Evolutionary conservation across 1,140 invertebrate species (phyloP), one percentile per base, ranked within the genome.

Genomic region (Phymorhynchus buccinoides): DNA sequence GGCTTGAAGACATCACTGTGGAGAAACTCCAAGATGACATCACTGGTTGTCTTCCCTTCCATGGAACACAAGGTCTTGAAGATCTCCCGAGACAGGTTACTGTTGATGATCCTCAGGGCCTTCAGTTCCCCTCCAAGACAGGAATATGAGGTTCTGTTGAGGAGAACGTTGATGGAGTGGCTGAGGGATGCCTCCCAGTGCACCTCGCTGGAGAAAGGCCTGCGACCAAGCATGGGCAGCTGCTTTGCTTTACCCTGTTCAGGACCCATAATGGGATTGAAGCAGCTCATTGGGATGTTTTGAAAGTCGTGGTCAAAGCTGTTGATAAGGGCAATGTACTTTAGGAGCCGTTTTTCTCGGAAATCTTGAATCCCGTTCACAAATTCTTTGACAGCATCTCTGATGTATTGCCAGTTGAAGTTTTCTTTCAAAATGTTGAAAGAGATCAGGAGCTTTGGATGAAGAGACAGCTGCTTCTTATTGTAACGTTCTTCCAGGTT

Each of bases 361-460:
- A 14, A 30, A 16, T 82, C 77, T 32, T 37, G 83, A 32, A 90
- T 86, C 71, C 84, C 80, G 56, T 73, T 48, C 7, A 87, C 62
- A 84, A 90, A 86, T 84, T 82, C 85, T 44, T 73, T 85, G 22
- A 90, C 89, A 18, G 84, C 84, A 78, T 83, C 86, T 44, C 83
- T 78, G 56, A 90, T 87, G 75, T 86, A 89, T 12, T 88, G 84
- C 22, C 75, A 48, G 82, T 89, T 86, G 73, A 90, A 90, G 62
- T 87, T 88, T 85, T 87, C 86, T 42, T 87, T 90, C 84, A 90
- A 79, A 27, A 90, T 90, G 48, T 90, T 90, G 77, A 90, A 90
- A 1, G 88, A 86, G 52, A 90, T 88, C 32, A 90, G 80, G 80
- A 86, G 84, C 73, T 89, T 88, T 18, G 89, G 89, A 80, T 89